These are phyloP conservation scores for Leptinotarsa texana DNA, from an alignment of 1,140 invertebrate genomes.

Conservation along the genomic window DNA sequence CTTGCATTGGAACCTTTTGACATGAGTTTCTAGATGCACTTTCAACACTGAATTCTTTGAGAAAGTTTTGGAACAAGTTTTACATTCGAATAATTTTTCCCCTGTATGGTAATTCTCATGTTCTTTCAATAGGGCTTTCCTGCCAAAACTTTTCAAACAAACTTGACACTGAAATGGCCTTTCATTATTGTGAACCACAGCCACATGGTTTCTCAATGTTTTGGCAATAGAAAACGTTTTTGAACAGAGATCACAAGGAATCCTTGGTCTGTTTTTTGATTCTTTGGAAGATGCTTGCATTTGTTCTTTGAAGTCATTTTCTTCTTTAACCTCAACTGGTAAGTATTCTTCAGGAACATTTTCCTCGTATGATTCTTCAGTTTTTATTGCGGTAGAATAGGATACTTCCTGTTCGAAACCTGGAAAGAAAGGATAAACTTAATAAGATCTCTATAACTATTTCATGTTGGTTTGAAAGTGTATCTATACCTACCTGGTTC, in stretches of 20 bases:
- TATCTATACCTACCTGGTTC: too few species aligned
- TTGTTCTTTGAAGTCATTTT: neutral
- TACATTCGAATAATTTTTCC: slow-evolving; percentile 15
- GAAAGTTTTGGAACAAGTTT: slow-evolving; percentile 19
- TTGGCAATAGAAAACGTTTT: neutral
- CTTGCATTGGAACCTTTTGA: neutral
- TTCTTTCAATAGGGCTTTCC: neutral
- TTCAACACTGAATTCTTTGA: neutral
- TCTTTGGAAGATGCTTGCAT: neutral
- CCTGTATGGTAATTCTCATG: neutral
- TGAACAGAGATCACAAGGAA: neutral
- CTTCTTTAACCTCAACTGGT: neutral
- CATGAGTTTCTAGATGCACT: slow-evolving; percentile 16
- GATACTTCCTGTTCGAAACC: too few species aligned
- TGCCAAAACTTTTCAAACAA: neutral
- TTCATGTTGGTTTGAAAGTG: too few species aligned
- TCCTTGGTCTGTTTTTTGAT: neutral
- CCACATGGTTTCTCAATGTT: neutral
- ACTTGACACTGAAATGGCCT: slow-evolving; percentile 2
- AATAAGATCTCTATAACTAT: too few species aligned
- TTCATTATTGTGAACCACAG: neutral
- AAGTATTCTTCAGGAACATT: slow-evolving; percentile 1
- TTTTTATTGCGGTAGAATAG: too few species aligned
- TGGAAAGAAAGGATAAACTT: too few species aligned
- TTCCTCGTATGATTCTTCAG: neutral